Conservation (phyloP, 2,797 vertebrate species). For the Babyrousa celebensis region DNA sequence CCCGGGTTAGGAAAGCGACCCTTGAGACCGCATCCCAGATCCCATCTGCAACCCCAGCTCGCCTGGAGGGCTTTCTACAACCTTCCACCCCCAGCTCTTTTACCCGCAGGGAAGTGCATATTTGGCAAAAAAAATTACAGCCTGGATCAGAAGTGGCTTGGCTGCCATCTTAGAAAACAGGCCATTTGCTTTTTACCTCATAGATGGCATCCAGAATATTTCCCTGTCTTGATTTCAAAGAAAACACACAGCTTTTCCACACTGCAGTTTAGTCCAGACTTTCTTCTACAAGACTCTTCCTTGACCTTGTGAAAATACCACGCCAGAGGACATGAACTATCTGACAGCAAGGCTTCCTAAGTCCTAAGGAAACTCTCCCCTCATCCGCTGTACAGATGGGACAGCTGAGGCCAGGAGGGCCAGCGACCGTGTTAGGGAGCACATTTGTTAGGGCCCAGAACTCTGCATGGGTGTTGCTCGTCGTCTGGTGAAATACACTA, state of each 20-base stretch:
- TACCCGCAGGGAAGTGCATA: not conserved
- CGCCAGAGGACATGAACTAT: not conserved
- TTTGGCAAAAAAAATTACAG: not conserved
- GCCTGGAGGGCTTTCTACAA: no score
- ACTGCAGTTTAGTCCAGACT: not conserved
- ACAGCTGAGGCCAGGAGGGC: not conserved
- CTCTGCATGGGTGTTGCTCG: rapidly evolving
- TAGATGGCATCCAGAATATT: not conserved
- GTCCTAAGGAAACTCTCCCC: not conserved
- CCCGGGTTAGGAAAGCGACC: no score
- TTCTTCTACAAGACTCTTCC: not conserved
- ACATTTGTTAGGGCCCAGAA: not conserved
- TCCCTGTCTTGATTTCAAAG: not conserved
- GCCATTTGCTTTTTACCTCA: not conserved
- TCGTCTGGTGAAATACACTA: not conserved
- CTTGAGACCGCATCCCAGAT: no score
- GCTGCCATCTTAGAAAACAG: not conserved
- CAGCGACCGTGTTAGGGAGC: rapidly evolving
- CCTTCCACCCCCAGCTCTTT: no score
- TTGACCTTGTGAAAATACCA: not conserved
- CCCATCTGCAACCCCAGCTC: no score
- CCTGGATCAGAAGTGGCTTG: not conserved
- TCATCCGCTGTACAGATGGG: not conserved
- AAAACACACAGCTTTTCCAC: not conserved
- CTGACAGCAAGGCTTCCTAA: not conserved